phyloP scores from a whole-genome alignment of 2,113 vertebrate genomes.

The Cyanoramphus novaezelandiae region DNA sequence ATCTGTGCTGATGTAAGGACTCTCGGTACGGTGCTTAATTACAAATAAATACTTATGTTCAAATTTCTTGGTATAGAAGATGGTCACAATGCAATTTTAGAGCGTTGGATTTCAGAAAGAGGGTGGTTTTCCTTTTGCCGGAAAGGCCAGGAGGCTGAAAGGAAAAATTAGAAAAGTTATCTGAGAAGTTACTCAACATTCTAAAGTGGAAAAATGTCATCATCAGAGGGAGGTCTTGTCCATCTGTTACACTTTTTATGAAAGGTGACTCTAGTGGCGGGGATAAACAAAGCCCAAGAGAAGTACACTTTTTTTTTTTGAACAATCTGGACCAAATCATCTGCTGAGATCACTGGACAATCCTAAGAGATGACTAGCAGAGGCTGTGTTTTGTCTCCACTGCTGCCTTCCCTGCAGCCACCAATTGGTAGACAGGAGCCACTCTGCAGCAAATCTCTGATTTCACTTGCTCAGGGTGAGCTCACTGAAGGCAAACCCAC shows the following conservation, averaged over 20 bases:
- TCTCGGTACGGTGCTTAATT: neutral
- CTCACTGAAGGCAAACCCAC: neutral
- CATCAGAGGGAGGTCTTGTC: neutral
- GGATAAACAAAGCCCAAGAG: neutral
- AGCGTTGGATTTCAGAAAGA: neutral
- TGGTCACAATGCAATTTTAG: neutral
- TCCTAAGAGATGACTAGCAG: neutral
- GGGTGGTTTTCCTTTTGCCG: neutral
- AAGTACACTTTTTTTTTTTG: neutral
- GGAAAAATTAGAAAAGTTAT: neutral
- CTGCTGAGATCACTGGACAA: neutral
- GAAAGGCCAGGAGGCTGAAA: neutral
- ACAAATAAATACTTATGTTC: neutral
- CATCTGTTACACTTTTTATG: neutral
- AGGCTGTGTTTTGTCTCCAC: neutral
- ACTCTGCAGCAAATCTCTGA: neutral
- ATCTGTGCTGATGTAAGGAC: neutral
- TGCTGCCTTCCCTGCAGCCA: neutral
- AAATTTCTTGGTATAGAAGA: neutral
- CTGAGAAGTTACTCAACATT: neutral
- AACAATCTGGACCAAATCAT: neutral
- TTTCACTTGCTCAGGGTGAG: neutral
- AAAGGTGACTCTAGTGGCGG: neutral
- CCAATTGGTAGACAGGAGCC: fast-evolving
- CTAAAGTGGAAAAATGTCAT: neutral